phyloP scores from a whole-genome alignment of 2,888 invertebrate species.

The Diadegma fenestrale region DNA sequence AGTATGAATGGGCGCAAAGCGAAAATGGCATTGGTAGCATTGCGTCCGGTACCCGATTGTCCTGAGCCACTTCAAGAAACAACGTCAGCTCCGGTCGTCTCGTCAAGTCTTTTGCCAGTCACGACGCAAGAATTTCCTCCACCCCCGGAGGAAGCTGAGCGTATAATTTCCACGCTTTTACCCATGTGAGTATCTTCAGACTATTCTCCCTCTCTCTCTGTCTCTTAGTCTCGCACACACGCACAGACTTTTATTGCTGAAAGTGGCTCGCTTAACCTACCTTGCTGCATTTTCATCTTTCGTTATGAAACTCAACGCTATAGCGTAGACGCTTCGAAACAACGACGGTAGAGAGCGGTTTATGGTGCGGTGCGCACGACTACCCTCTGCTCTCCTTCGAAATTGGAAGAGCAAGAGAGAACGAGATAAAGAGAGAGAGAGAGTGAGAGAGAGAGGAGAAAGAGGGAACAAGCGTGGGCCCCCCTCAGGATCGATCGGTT shows the following conservation, averaged over 20 bases:
- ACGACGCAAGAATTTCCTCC: slow-evolving; percentile 88
- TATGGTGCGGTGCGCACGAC: slow-evolving; percentile 58
- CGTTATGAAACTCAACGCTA: slow-evolving; percentile 38
- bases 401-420: slow-evolving; percentile 29
- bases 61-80: slow-evolving; percentile 86
- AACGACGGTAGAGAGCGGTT: slow-evolving; percentile 53
- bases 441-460: slow-evolving; percentile 47
- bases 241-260: background rate
- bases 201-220: background rate
- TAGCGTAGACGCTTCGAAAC: slow-evolving; percentile 43
- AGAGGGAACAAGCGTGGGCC: slow-evolving; percentile 41
- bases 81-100: slow-evolving; percentile 84
- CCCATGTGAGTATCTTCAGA: slow-evolving; percentile 87
- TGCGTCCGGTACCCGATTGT: slow-evolving; percentile 88
- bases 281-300: slow-evolving; percentile 38
- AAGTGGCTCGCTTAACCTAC: slow-evolving; percentile 10
- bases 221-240: background rate
- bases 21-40: slow-evolving; percentile 88
- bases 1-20: slow-evolving; percentile 95
- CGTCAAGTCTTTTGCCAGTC: slow-evolving; percentile 48
- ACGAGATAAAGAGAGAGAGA: too few species aligned
- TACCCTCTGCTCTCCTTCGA: slow-evolving; percentile 29
- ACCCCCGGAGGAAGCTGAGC: slow-evolving; percentile 91
- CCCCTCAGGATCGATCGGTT: slow-evolving; percentile 53
- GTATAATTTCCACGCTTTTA: slow-evolving; percentile 91